Percentiles rank a stretch among this genome's conserved stretches.
Conservation (phyloP, 2,888 invertebrate species). For the Caenorhabditis drosophilae region DNA sequence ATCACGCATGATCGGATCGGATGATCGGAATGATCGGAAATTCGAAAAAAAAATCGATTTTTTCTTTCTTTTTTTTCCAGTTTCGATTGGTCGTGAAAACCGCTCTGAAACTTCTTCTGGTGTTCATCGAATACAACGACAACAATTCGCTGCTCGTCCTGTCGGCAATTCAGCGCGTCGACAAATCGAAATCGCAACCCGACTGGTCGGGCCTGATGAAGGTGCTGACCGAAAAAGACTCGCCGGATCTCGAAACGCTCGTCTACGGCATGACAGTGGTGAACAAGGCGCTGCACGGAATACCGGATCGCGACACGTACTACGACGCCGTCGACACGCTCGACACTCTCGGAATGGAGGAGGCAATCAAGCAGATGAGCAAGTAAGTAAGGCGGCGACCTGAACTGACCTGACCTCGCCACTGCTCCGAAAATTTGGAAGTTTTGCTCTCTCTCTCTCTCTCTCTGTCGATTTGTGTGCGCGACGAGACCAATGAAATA, state of each 20-base stretch:
- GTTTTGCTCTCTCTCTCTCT: no score
- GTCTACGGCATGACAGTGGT: conserved; percentile 94
- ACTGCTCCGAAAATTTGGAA: neutral
- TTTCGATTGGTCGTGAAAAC: conserved; percentile 97
- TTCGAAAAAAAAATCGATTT: neutral
- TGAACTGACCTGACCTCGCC: neutral
- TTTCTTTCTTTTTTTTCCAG: conserved; percentile 67
- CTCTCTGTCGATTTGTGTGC: no score
- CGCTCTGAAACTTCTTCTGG: conserved; percentile 90
- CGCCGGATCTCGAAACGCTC: conserved; percentile 89
- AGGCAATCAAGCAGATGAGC: conserved; percentile 57
- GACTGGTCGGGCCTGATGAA: conserved; percentile 84
- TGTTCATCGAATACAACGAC: conserved; percentile 97
- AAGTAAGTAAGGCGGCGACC: no score
- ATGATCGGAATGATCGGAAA: no score
- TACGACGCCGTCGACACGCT: conserved; percentile 95
- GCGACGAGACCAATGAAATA: no score
- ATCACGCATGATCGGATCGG: no score
- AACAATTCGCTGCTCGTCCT: conserved; percentile 89
- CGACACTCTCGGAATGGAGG: conserved; percentile 80
- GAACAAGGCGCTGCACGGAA: conserved; percentile 74
- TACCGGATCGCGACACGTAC: conserved; percentile 79
- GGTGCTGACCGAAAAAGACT: conserved; percentile 87
- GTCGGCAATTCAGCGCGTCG: conserved; percentile 85
- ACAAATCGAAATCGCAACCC: conserved; percentile 73